Base-by-base conservation (phyloP, 53 echinoderm and acorn worm genomes). In the Mesocentrotus franciscanus region DNA sequence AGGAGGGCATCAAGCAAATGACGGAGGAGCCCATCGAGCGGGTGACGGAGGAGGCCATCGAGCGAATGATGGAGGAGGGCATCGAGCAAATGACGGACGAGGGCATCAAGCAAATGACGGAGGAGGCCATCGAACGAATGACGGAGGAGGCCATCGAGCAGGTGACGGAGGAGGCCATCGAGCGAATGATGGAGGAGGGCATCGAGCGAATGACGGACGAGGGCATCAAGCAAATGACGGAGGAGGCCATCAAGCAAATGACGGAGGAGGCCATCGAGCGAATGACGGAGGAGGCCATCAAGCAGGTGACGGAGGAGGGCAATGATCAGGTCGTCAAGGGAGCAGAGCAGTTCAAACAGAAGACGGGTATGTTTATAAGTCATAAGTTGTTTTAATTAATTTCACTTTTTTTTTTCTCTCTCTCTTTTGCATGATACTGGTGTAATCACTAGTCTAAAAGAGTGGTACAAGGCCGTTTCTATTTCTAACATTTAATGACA, bases 251-350 rank as follows among this genome's bases (percentile, higher is more conserved):
- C n/a, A n/a, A n/a, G n/a, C n/a, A n/a, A n/a, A n/a, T n/a, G n/a
- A n/a, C 29, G 79, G 79, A 79, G 79, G 79, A 79, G 79, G 79
- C 79, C 79, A 79, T 79, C 79, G 79, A 79, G 79, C 79, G 29
- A 79, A 79, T 79, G 79, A 79, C 79, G 79, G 79, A 79, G 35
- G 85, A 85, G 85, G 85, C 39, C 85, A 85, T 85, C 35, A 29
- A 79, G 79, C 79, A 29, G 27, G 27, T 79, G 79, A 79, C 79
- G 79, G 79, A 79, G 79, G 85, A 11, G 85, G 85, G 85, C 85
- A 85, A 85, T 85, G 85, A 85, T 85, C 85, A 85, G 85, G 85
- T 85, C 39, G 85, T 85, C 85, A 85, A 85, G 85, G 85, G 85
- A 85, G 85, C 34, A 85, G 85, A 85, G 85, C 85, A 85, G 85